Evolutionary conservation across 2,888 invertebrate species (phyloP), one percentile per base, ranked within the genome.

Genomic region (Leucophenga montana): DNA sequence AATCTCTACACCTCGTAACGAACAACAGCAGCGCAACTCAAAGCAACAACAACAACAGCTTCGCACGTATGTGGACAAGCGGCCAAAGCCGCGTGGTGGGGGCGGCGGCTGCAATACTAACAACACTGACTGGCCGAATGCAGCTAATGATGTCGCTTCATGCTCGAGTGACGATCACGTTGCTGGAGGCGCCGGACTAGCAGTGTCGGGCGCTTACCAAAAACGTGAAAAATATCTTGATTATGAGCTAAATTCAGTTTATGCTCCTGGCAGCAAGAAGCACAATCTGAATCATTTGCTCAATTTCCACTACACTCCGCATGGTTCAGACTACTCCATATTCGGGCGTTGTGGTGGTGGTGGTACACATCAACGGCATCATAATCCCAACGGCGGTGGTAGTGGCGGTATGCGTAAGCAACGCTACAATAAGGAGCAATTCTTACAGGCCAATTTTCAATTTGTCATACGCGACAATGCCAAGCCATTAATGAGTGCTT

Each of bases 401-500:
- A 20, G 71, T 11, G 68, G 70, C 9, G 59, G 68, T 18, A 16
- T 67, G 0, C 77, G 77, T 6, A 83, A 80, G 71, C 93, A 93
- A 81, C 94, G 93, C 86, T 97, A 95, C 89, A 96, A 95, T 88
- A 97, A 97, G 90, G 97, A 98, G 87, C 94, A 97, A 84, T 98
- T 95, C 89, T 90, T 98, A 73, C 96, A 98, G 90, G 97, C 97
- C 71, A 97, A 97, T 90, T 98, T 97, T 89, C 98, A 98, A 90
- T 98, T 98, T 92, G 94, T 98, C 85, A 96, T 98, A 75, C 94
- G 93, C 85, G 92, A 93, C 78, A 92, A 91, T 85, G 94, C 93
- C 66, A 95, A 97, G 77, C 91, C 92, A 20, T 94, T 96, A 87
- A 82, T 85, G 13, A 89, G 94, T 82, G 91, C 92, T 78, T 94